Percentiles rank a stretch among this genome's conserved stretches.
phyloP scores from a whole-genome alignment of 2,888 invertebrate genomes.

The Drosophila pegasa region DNA sequence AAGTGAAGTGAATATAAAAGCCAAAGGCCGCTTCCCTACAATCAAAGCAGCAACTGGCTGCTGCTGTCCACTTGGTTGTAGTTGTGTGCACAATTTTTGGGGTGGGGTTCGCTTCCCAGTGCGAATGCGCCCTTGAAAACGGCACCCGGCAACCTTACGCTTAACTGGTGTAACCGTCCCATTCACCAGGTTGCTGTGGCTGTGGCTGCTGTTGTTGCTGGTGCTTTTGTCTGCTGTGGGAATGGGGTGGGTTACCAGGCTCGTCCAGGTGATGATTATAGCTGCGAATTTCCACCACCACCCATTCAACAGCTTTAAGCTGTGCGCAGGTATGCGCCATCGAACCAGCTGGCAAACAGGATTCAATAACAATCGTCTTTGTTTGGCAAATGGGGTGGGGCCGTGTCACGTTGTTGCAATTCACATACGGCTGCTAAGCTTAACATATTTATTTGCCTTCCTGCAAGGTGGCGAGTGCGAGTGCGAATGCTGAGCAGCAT shows the following conservation, averaged over 20 bases:
- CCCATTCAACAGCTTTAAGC: conserved; percentile 46
- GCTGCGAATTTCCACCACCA: conserved; percentile 67
- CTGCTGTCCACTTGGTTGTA: conserved; percentile 56
- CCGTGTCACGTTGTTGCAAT: neutral
- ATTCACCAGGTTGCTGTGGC: conserved; percentile 55
- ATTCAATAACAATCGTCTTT: conserved; percentile 29
- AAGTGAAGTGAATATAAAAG: conserved; percentile 12
- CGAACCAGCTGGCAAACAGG: conserved; percentile 69
- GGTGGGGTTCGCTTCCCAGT: conserved; percentile 46
- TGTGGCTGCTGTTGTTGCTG: conserved; percentile 54
- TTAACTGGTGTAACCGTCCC: conserved; percentile 25
- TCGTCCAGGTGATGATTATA: conserved; percentile 52
- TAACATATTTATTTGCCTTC: neutral
- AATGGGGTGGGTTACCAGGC: conserved; percentile 61
- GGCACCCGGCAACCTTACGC: conserved; percentile 29
- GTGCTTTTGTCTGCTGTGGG: conserved; percentile 71
- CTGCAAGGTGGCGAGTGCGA: too few relatives aligned
- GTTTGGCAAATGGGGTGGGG: conserved; percentile 15
- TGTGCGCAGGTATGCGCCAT: conserved; percentile 75
- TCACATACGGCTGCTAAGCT: neutral
- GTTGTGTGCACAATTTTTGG: conserved; percentile 26
- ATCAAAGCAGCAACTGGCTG: conserved; percentile 56
- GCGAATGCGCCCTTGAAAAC: conserved; percentile 71
- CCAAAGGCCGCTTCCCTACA: conserved; percentile 23
- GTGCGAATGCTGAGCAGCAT: conserved; percentile 28